These are phyloP conservation scores for Sebastes glaucus DNA, from an alignment of 2,797 vertebrate genomes.

Conservation along the genomic window DNA sequence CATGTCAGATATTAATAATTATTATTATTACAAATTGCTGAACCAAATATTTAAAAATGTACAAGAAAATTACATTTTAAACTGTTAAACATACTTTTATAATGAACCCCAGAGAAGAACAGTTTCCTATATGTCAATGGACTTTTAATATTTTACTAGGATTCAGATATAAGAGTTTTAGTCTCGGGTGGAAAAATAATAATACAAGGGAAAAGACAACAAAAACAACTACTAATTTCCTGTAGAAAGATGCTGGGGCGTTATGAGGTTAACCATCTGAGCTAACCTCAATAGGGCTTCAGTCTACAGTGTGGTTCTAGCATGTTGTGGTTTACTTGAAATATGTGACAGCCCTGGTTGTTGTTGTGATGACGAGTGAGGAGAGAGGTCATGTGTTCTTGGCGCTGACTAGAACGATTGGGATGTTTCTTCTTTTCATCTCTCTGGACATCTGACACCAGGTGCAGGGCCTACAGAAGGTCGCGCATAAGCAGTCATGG, in stretches of 20 bases:
- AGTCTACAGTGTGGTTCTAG: background rate
- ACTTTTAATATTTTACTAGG: background rate
- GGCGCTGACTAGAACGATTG: conserved; percentile 62
- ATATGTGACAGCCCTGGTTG: background rate
- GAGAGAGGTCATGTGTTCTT: conserved; percentile 32
- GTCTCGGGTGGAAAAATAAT: background rate
- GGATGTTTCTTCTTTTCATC: conserved; percentile 64
- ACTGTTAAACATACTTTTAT: background rate
- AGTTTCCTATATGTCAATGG: background rate
- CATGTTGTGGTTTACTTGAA: background rate
- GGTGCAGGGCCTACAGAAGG: conserved; percentile 64
- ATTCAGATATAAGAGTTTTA: background rate
- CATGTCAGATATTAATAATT: background rate
- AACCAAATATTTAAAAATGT: background rate
- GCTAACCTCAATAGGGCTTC: background rate
- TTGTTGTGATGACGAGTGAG: background rate
- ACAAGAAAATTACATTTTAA: background rate
- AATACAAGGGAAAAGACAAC: background rate
- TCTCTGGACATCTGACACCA: conserved; percentile 85
- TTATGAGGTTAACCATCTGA: background rate
- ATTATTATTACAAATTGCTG: background rate
- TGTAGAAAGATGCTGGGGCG: background rate
- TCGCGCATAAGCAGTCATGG: conserved; percentile 66
- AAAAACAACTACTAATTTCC: background rate
- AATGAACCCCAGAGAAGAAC: background rate